These are phyloP conservation scores for Desoria tigrina DNA, from an alignment of 2,888 invertebrate species.

Conservation along the genomic window DNA sequence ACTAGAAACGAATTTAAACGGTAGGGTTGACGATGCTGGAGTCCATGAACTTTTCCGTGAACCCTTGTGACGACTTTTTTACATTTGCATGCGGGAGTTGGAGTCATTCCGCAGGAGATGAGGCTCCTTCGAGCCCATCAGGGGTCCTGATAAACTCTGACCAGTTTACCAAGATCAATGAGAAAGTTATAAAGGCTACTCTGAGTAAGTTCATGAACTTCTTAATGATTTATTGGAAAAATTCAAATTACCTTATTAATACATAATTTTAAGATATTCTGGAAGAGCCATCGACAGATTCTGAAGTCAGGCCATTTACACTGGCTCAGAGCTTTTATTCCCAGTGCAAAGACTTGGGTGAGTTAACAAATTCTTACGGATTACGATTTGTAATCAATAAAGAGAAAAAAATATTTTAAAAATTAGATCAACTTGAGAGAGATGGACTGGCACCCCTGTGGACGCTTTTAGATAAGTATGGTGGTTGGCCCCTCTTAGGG, in stretches of 20 bases:
- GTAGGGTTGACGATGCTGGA: conserved; percentile 38
- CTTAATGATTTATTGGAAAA: neutral
- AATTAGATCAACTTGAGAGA: conserved; percentile 26
- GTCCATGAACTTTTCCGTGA: conserved; percentile 36
- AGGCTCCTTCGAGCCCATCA: neutral
- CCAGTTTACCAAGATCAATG: conserved; percentile 44
- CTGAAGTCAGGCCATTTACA: neutral
- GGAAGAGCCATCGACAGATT: neutral
- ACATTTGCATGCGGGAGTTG: conserved; percentile 41
- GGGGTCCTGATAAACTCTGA: conserved; percentile 13
- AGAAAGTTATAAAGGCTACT: conserved; percentile 38
- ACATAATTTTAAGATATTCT: neutral
- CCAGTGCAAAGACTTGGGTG: conserved; percentile 25
- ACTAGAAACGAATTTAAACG: no score
- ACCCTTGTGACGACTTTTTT: conserved; percentile 45
- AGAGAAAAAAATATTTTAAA: neutral
- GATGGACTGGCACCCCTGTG: conserved; percentile 18
- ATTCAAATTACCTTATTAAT: no score
- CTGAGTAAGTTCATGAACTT: no score
- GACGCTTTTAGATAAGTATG: conserved; percentile 11
- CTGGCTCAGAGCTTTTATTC: conserved; percentile 19
- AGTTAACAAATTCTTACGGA: neutral
- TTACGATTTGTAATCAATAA: no score
- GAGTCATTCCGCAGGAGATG: neutral
- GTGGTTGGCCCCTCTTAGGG: conserved; percentile 16